phyloP scores from a whole-genome alignment of 1,140 invertebrate species.

The Drosophila fuyamai region DNA sequence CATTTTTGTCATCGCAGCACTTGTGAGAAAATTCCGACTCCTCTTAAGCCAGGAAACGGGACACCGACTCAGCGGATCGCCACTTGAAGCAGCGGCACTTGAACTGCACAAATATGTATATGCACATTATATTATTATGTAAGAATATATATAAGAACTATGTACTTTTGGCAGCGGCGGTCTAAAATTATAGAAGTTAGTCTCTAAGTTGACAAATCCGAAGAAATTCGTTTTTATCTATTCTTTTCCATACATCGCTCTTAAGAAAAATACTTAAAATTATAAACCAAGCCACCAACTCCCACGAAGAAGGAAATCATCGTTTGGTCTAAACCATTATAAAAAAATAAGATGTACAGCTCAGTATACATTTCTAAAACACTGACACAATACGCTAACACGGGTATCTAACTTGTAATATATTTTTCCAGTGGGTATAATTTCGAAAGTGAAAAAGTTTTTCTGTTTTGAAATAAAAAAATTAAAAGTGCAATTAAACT shows the following conservation, averaged over 20 bases:
- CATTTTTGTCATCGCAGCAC: conserved; percentile 4
- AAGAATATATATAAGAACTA: background rate
- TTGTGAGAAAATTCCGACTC: background rate
- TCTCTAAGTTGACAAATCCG: background rate
- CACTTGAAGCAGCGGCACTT: background rate
- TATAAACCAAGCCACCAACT: too few species aligned
- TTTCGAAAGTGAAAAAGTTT: too few species aligned
- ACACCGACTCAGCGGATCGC: background rate
- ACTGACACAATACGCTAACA: too few species aligned
- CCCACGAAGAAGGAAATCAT: too few species aligned
- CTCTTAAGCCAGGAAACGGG: background rate
- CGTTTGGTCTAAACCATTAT: too few species aligned
- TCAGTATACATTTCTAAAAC: too few species aligned
- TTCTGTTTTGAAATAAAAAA: too few species aligned
- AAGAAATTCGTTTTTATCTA: background rate
- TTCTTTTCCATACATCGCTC: background rate
- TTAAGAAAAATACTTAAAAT: too few species aligned
- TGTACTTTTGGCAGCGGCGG: conserved; percentile 5
- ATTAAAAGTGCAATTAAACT: too few species aligned
- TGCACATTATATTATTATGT: background rate
- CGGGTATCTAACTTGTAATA: too few species aligned
- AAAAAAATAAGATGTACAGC: too few species aligned
- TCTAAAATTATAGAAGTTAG: background rate
- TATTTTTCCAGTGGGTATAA: too few species aligned
- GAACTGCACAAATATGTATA: background rate